A percentile compares a stretch with the other conserved stretches of the same genome.
These are phyloP conservation scores for Stenichneumon culpator DNA, from an alignment of 2,888 invertebrate species.

Conservation along the genomic window DNA sequence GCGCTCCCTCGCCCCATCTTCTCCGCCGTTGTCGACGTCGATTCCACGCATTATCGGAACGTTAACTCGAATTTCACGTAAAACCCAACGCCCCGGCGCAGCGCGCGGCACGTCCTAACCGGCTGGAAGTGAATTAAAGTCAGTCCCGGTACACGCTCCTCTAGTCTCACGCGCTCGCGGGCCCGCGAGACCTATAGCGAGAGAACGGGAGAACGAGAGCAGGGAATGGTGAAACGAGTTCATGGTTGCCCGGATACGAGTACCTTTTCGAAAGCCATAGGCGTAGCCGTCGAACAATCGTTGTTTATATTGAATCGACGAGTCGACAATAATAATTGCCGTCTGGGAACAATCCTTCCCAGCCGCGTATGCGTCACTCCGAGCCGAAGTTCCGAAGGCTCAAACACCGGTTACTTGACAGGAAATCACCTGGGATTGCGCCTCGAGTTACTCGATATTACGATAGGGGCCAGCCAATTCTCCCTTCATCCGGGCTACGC, in stretches of 20 bases:
- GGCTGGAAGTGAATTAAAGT: conserved; percentile 74
- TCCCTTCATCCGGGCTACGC: conserved; percentile 56
- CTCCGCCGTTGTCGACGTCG: conserved; percentile 56
- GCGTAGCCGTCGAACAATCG: conserved; percentile 8
- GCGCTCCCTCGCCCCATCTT: conserved; percentile 11
- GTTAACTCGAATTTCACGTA: conserved; percentile 76
- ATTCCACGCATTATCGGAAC: conserved; percentile 69
- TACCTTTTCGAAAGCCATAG: conserved; percentile 20
- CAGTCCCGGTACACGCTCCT: conserved; percentile 32
- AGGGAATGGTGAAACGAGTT: conserved; percentile 33
- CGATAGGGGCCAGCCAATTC: conserved; percentile 28
- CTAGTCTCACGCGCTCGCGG: conserved; percentile 25
- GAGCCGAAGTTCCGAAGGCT: neutral
- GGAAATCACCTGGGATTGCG: conserved; percentile 62
- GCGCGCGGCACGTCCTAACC: conserved; percentile 38
- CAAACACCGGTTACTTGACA: conserved; percentile 6
- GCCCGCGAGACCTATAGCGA: neutral
- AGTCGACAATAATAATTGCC: neutral
- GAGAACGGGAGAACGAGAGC: neutral
- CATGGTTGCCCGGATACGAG: conserved; percentile 16
- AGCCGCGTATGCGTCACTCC: neutral
- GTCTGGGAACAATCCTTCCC: neutral
- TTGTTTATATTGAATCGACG: neutral
- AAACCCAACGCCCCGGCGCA: conserved; percentile 64
- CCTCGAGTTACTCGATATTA: conserved; percentile 53